A percentile compares a stretch with the other conserved stretches of the same genome.
These are phyloP conservation scores for Drosophila melanocephala DNA, from an alignment of 2,888 invertebrate species.

Conservation along the genomic window DNA sequence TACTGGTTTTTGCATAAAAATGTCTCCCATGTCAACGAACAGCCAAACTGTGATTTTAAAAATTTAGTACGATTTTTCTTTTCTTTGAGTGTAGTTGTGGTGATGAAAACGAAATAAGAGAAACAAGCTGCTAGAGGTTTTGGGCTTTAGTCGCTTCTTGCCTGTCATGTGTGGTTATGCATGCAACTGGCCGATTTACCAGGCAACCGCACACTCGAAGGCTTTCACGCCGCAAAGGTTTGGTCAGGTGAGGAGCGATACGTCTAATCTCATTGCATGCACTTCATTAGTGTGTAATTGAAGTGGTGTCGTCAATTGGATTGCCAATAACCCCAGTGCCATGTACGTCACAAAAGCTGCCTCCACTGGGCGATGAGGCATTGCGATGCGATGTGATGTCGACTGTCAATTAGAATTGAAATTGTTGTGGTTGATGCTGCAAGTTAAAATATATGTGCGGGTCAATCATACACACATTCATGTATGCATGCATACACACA, in stretches of 20 bases:
- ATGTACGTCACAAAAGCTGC: not conserved
- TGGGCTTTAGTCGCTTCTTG: constrained; percentile 1
- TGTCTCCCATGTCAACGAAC: not conserved
- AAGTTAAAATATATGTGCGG: constrained; percentile 52
- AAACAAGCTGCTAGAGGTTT: not conserved
- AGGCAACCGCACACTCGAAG: constrained; percentile 10
- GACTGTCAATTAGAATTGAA: constrained; percentile 24
- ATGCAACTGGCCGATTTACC: constrained; percentile 6
- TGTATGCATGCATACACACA: not conserved
- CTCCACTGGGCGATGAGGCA: not conserved
- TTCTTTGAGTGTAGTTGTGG: not conserved
- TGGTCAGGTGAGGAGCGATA: constrained; percentile 2
- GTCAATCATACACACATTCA: not conserved
- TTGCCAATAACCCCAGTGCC: constrained; percentile 15
- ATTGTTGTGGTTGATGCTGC: constrained; percentile 57
- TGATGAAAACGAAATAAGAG: not conserved
- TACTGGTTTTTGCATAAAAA: not conserved
- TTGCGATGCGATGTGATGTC: constrained; percentile 5
- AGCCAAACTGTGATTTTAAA: not conserved
- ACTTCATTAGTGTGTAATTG: constrained; percentile 64
- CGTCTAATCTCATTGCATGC: constrained; percentile 17
- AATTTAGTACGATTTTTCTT: not conserved
- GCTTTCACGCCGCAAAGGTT: constrained; percentile 10
- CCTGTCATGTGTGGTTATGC: constrained; percentile 9
- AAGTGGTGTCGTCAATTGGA: constrained; percentile 32